Percentiles rank a stretch among this genome's conserved stretches.
Evolutionary conservation across 2,888 invertebrate genomes (phyloP).

Genomic region (Nemapogon koenigi): DNA sequence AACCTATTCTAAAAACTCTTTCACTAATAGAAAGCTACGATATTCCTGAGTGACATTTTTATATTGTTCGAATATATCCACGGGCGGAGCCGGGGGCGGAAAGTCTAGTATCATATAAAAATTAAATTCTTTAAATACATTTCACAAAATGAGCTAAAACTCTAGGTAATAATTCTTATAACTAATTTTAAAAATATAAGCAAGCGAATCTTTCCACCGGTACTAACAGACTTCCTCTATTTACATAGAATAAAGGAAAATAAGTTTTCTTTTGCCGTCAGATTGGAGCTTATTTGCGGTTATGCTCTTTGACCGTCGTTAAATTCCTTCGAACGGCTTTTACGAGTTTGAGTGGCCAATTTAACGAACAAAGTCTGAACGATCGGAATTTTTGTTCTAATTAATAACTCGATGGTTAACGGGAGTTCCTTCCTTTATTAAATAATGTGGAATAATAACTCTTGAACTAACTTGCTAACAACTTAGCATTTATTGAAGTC

Average conservation of each 20-base stretch:
- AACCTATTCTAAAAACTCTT: too few relatives aligned
- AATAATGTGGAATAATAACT: slow-evolving; percentile 43
- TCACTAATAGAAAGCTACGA: too few relatives aligned
- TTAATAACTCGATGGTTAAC: slow-evolving; percentile 50
- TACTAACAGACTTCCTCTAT: slow-evolving; percentile 42
- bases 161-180: too few relatives aligned
- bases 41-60: too few relatives aligned
- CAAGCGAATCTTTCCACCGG: slow-evolving; percentile 44
- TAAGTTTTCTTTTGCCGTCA: slow-evolving; percentile 50
- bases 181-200: too few relatives aligned
- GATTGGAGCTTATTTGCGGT: slow-evolving; percentile 64
- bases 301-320: slow-evolving; percentile 65
- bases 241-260: slow-evolving; percentile 59
- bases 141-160: too few relatives aligned
- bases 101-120: too few relatives aligned
- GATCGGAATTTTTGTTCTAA: slow-evolving; percentile 62
- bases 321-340: slow-evolving; percentile 59
- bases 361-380: slow-evolving; percentile 58
- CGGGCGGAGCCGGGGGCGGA: too few relatives aligned
- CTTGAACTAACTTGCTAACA: not conserved
- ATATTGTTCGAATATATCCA: too few relatives aligned
- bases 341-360: slow-evolving; percentile 63
- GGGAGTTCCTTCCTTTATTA: slow-evolving; percentile 38
- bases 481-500: not conserved
- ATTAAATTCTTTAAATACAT: too few relatives aligned